Evolutionary conservation across 2,797 vertebrate genomes (phyloP).

Genomic region (Molossus alvarezi): DNA sequence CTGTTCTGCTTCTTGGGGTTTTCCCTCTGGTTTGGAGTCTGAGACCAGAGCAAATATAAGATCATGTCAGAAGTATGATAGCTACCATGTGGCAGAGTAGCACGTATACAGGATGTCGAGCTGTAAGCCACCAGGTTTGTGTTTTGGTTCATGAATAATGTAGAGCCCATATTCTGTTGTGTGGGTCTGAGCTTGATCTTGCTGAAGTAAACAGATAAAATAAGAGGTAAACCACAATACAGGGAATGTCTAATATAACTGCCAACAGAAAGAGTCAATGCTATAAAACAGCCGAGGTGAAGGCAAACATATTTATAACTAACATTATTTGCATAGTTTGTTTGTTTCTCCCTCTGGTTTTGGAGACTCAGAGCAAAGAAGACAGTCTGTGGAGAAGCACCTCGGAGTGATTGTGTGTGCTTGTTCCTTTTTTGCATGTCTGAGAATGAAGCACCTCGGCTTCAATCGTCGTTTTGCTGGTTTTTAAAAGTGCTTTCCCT

Average conservation of each 20-base stretch:
- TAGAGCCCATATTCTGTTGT: slow-evolving; percentile 6
- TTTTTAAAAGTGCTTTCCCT: slow-evolving; percentile 71
- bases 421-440: slow-evolving; percentile 5
- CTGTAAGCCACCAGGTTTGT: not conserved
- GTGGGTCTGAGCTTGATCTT: slow-evolving; percentile 37
- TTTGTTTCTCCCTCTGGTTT: slow-evolving; percentile 7
- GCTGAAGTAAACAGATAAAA: slow-evolving; percentile 69
- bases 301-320: slow-evolving; percentile 27
- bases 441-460: slow-evolving; percentile 48
- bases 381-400: not conserved
- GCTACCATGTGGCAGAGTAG: not conserved
- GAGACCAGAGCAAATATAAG: not conserved
- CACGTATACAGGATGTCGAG: not conserved
- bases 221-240: slow-evolving; percentile 19
- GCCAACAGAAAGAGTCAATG: slow-evolving; percentile 25
- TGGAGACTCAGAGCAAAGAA: slow-evolving; percentile 26
- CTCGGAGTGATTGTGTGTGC: not conserved
- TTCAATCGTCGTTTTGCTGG: slow-evolving; percentile 51
- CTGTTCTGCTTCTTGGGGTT: slow-evolving; percentile 75
- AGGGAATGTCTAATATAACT: slow-evolving; percentile 50
- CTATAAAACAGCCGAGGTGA: slow-evolving; percentile 16
- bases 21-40: not conserved
- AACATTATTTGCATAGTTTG: slow-evolving; percentile 22
- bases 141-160: slow-evolving; percentile 42
- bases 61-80: slow-evolving; percentile 48